phyloP scores from a whole-genome alignment of 2,113 vertebrate species.

The Lutjanus erythropterus region DNA sequence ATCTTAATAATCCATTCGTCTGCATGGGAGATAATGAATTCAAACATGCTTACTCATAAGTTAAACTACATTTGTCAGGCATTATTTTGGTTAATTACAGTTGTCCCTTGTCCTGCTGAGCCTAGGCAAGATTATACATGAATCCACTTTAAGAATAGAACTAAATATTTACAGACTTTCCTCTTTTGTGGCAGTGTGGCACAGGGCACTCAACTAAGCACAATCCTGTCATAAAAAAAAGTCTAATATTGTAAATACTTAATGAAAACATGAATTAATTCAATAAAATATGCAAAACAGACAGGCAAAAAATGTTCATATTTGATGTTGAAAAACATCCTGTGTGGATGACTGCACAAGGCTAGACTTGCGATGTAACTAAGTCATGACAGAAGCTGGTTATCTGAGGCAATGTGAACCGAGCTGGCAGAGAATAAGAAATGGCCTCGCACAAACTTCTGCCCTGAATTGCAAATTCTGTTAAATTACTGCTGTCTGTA shows the following conservation, averaged over 20 bases:
- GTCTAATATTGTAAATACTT: slow-evolving; percentile 62
- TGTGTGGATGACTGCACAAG: slow-evolving; percentile 41
- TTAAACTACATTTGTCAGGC: slow-evolving; percentile 15
- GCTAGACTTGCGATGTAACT: not conserved
- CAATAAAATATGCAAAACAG: slow-evolving; percentile 68
- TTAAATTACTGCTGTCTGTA: slow-evolving; percentile 3
- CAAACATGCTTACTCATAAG: not conserved
- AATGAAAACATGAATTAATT: slow-evolving; percentile 56
- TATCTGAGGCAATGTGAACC: slow-evolving; percentile 35
- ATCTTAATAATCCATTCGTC: slow-evolving; percentile 26
- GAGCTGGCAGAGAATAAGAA: not conserved
- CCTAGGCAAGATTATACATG: not conserved
- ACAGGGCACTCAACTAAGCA: slow-evolving; percentile 18
- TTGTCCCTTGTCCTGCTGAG: not conserved
- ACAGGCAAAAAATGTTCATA: slow-evolving; percentile 52
- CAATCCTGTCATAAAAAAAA: slow-evolving; percentile 39
- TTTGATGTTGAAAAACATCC: slow-evolving; percentile 50
- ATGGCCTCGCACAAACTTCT: slow-evolving; percentile 16
- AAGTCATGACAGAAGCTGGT: slow-evolving; percentile 41
- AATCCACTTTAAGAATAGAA: slow-evolving; percentile 11
- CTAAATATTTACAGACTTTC: slow-evolving; percentile 44
- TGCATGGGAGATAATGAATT: slow-evolving; percentile 10
- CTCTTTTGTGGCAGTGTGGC: not conserved
- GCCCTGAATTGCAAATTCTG: slow-evolving; percentile 23
- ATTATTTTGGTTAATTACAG: slow-evolving; percentile 22